These are phyloP conservation scores for Orchesellides sinensis DNA, from an alignment of 2,888 invertebrate species.

Conservation along the genomic window DNA sequence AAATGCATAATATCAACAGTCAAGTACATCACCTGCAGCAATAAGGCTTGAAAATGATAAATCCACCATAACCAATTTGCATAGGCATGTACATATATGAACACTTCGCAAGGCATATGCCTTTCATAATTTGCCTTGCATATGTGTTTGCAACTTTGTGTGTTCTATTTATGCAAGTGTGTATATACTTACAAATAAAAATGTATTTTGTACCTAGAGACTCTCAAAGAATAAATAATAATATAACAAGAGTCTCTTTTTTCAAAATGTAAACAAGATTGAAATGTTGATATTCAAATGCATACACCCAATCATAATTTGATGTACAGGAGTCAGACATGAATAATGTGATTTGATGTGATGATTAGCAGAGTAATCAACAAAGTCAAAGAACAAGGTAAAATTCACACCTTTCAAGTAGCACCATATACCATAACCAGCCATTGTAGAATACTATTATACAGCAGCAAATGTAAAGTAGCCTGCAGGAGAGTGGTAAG, in stretches of 20 bases:
- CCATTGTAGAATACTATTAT: not conserved
- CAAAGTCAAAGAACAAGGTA: conserved; percentile 61
- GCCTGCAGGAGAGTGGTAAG: conserved; percentile 36
- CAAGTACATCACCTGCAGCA: too few species aligned
- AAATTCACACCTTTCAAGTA: conserved; percentile 62
- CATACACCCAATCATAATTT: conserved; percentile 63
- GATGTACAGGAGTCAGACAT: conserved; percentile 64
- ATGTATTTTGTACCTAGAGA: too few species aligned
- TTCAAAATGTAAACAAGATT: conserved; percentile 51
- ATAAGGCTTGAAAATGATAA: too few species aligned
- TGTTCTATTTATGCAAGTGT: too few species aligned
- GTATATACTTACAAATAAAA: too few species aligned
- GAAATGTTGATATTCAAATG: conserved; percentile 63
- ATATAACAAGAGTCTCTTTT: not conserved
- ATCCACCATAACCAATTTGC: too few species aligned
- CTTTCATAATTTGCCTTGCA: too few species aligned
- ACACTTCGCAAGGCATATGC: too few species aligned
- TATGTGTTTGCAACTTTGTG: too few species aligned
- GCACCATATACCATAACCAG: conserved; percentile 4
- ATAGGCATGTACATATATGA: too few species aligned
- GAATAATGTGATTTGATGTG: conserved; percentile 64
- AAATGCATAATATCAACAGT: conserved; percentile 27
- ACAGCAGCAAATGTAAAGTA: conserved; percentile 36
- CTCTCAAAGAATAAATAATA: too few species aligned
- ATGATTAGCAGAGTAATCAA: conserved; percentile 65